Conservation (phyloP, 2,888 invertebrate genomes). For the Synanthedon myopaeformis region DNA sequence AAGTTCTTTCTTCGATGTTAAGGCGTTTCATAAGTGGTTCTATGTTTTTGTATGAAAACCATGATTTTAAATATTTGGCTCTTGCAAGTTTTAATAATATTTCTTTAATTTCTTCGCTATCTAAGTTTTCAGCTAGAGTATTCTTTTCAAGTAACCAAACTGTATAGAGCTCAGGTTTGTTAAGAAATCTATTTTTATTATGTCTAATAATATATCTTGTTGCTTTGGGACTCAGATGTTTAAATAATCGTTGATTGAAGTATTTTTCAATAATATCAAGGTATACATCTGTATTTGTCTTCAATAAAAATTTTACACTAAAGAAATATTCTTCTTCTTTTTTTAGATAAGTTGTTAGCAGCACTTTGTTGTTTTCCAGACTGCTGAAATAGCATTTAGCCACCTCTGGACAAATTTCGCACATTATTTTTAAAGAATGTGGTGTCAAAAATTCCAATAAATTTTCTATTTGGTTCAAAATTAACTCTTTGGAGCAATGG, state of each 20-base stretch:
- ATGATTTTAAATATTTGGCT: conserved; percentile 25
- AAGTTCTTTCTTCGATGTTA: conserved; percentile 16
- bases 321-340: background rate
- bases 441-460: background rate
- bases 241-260: background rate
- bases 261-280: background rate
- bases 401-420: background rate
- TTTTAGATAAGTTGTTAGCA: background rate
- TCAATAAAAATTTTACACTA: background rate
- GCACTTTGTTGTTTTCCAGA: background rate
- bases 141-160: conserved; percentile 25
- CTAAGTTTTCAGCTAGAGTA: conserved; percentile 25
- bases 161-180: conserved; percentile 33
- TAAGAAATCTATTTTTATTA: conserved; percentile 24
- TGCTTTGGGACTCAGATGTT: conserved; percentile 1
- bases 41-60: conserved; percentile 30
- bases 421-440: background rate
- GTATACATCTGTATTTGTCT: background rate
- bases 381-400: background rate
- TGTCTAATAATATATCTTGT: conserved; percentile 28
- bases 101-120: conserved; percentile 26
- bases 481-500: background rate
- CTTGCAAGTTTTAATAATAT: conserved; percentile 25
- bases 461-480: background rate
- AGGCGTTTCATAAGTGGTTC: conserved; percentile 34